Percentiles rank a stretch among this genome's conserved stretches.
These are phyloP conservation scores for Lordiphosa andalusiaca DNA, from an alignment of 2,888 invertebrate species.

Conservation along the genomic window DNA sequence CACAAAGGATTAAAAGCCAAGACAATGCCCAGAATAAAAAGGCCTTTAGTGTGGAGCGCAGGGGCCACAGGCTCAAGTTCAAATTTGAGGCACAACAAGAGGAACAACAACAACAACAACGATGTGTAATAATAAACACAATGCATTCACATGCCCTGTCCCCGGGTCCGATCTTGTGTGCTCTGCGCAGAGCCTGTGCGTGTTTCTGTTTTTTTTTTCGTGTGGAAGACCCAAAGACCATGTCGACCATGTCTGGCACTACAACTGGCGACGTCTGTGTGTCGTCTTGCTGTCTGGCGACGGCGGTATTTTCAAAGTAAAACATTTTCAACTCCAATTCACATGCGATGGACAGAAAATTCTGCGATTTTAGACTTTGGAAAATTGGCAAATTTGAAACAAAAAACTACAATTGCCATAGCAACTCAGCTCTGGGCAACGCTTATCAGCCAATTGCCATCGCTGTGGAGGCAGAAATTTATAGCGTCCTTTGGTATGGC, in stretches of 20 bases:
- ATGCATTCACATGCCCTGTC: background rate
- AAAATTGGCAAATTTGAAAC: no score
- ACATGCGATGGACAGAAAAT: background rate
- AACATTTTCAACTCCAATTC: slow-evolving; percentile 12
- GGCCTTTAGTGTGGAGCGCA: slow-evolving; percentile 1
- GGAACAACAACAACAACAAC: no score
- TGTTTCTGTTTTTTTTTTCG: slow-evolving; percentile 1
- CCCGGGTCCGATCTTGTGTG: background rate
- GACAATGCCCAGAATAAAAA: slow-evolving; percentile 11
- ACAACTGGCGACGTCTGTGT: slow-evolving; percentile 21
- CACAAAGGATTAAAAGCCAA: slow-evolving; percentile 26
- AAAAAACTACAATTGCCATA: no score
- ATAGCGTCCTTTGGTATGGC: no score
- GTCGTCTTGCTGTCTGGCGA: slow-evolving; percentile 62
- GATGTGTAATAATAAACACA: slow-evolving; percentile 16
- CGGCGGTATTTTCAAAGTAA: slow-evolving; percentile 64
- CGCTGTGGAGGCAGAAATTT: no score
- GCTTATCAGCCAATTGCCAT: no score
- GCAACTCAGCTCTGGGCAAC: no score
- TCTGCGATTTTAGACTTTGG: no score
- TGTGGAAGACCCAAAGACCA: background rate
- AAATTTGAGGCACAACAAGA: slow-evolving; percentile 9
- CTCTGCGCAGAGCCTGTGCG: background rate
- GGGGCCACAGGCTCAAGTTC: slow-evolving; percentile 17
- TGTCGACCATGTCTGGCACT: slow-evolving; percentile 5